These are phyloP conservation scores for Nomada flava DNA, from an alignment of 2,888 invertebrate species.

Conservation along the genomic window DNA sequence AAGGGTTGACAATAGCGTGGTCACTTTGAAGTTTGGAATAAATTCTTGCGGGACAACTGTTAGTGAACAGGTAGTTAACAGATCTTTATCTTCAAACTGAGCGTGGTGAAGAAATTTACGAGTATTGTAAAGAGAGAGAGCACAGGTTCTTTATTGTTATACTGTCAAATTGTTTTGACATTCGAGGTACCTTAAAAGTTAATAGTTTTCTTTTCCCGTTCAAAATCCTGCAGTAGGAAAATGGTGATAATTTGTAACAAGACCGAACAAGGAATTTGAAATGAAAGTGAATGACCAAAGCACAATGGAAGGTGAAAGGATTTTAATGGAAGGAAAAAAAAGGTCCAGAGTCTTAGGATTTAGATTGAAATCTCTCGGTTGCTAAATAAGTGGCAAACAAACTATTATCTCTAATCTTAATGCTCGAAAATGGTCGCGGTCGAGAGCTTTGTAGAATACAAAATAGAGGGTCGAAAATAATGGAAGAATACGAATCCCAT, in stretches of 20 bases:
- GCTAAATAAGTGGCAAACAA: background rate
- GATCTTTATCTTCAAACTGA: conserved; percentile 10
- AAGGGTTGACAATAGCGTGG: conserved; percentile 11
- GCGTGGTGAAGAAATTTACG: too few species aligned
- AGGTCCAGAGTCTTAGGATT: background rate
- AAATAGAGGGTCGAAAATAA: background rate
- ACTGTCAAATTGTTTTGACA: background rate
- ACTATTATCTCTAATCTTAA: background rate
- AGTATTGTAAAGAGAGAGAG: too few species aligned
- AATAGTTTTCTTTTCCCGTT: background rate
- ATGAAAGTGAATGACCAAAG: background rate
- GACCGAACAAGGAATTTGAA: too few species aligned
- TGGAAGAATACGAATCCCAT: background rate
- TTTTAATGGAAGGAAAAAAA: background rate
- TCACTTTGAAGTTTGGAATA: background rate
- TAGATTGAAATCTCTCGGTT: background rate
- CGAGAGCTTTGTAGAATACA: too few species aligned
- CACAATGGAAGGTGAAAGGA: background rate
- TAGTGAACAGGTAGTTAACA: conserved; percentile 15
- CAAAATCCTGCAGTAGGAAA: background rate
- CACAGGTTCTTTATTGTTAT: too few species aligned
- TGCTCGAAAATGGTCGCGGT: background rate
- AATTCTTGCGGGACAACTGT: background rate
- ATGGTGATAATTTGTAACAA: too few species aligned
- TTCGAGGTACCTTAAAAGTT: background rate